Evolutionary conservation across 2,888 invertebrate species (phyloP).

Genomic region (Tiliacea citrago): DNA sequence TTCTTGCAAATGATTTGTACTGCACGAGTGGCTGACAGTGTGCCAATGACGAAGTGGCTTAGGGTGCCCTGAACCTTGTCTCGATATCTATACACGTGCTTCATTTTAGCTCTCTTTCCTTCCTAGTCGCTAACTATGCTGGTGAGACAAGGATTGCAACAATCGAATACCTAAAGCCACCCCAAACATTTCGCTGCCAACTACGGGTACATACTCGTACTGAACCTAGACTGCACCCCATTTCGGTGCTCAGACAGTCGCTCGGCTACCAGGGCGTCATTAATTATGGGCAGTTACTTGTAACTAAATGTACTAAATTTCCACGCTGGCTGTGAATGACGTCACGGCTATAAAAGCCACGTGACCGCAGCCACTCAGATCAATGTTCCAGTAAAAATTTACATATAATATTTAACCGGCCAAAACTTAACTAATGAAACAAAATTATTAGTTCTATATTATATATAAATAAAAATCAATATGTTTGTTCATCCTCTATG

Average conservation of each 20-base stretch:
- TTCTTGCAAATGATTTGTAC: not conserved
- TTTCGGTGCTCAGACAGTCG: not conserved
- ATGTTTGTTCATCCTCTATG: too few relatives aligned
- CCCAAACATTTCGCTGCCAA: not conserved
- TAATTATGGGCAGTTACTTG: not conserved
- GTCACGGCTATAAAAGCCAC: not conserved
- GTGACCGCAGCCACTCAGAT: too few relatives aligned
- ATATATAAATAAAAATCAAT: too few relatives aligned
- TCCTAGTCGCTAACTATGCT: not conserved
- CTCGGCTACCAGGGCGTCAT: not conserved
- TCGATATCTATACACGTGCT: not conserved
- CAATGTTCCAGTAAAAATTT: too few relatives aligned
- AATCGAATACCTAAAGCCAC: not conserved
- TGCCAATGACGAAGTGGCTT: not conserved
- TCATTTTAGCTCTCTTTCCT: slow-evolving; percentile 18
- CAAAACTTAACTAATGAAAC: not conserved
- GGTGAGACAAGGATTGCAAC: slow-evolving; percentile 16
- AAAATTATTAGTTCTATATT: not conserved
- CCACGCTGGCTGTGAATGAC: not conserved
- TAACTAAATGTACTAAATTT: not conserved
- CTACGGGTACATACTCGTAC: not conserved
- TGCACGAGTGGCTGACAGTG: slow-evolving; percentile 8
- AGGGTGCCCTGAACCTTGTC: not conserved
- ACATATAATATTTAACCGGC: not conserved
- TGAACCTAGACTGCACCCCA: slow-evolving; percentile 11